A percentile compares a stretch with the other conserved stretches of the same genome.
phyloP scores from a whole-genome alignment of 1,140 invertebrate genomes.

The Drosophila arawakana region DNA sequence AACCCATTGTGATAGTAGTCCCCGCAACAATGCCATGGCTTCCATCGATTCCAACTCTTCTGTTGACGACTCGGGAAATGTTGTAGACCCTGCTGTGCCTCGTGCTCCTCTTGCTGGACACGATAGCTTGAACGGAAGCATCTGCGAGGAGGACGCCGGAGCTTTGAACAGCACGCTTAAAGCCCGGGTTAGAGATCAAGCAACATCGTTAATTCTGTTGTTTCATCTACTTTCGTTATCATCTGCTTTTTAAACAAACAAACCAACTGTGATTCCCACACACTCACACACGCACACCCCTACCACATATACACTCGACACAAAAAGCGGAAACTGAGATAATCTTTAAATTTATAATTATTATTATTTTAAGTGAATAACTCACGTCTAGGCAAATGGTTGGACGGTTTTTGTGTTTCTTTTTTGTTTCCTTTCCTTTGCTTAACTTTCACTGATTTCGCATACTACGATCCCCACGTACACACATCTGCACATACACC shows the following conservation, averaged over 20 bases:
- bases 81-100: conserved; percentile 23
- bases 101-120: conserved; percentile 66
- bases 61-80: conserved; percentile 11
- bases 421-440: conserved; percentile 19
- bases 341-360: conserved; percentile 20
- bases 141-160: conserved; percentile 48
- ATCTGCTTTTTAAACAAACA: conserved; percentile 59
- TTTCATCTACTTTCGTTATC: conserved; percentile 63
- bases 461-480: not conserved
- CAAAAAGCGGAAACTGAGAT: conserved; percentile 13
- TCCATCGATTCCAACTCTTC: conserved; percentile 47
- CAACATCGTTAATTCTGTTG: conserved; percentile 47
- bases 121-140: conserved; percentile 63
- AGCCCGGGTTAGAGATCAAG: conserved; percentile 70
- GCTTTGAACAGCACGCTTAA: conserved; percentile 50
- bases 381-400: conserved; percentile 6
- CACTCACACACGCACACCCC: conserved; percentile 13
- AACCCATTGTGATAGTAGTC: conserved; percentile 74
- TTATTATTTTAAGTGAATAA: conserved; percentile 33
- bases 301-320: conserved; percentile 14
- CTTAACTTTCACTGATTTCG: conserved; percentile 7
- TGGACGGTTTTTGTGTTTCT: conserved; percentile 27
- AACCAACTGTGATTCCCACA: conserved; percentile 26
- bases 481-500: conserved; percentile 1
- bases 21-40: conserved; percentile 44